Conservation (phyloP, 2,797 vertebrate genomes). For the Eulemur coronatus region DNA sequence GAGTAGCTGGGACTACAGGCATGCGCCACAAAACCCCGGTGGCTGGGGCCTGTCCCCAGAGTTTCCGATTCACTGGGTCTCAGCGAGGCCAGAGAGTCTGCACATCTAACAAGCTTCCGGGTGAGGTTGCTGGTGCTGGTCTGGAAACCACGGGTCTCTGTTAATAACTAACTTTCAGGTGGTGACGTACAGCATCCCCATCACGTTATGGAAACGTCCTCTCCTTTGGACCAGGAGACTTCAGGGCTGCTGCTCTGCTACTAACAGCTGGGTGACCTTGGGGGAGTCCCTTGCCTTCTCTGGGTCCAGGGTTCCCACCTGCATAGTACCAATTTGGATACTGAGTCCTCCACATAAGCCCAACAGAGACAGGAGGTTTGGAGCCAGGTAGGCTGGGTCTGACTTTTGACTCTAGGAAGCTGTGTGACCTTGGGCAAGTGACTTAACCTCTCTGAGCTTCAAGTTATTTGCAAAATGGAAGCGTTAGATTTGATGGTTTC, state of each 20-base stretch:
- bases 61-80: neutral
- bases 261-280: neutral
- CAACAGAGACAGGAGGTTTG: neutral
- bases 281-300: neutral
- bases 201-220: neutral
- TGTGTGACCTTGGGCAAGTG: neutral
- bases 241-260: neutral
- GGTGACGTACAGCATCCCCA: too few species aligned
- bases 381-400: neutral
- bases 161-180: neutral
- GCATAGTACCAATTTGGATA: neutral
- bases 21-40: neutral
- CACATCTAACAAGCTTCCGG: neutral
- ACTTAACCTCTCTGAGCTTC: slow-evolving; percentile 21
- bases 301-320: neutral
- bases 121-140: neutral
- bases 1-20: too few species aligned
- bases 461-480: neutral
- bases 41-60: neutral
- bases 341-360: neutral
- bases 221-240: neutral
- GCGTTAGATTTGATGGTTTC: neutral
- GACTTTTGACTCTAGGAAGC: neutral
- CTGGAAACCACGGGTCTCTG: neutral
- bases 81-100: neutral